A percentile compares a stretch with the other conserved stretches of the same genome.
Conservation (phyloP, 2,888 invertebrate species). For the Andrena dorsata region DNA sequence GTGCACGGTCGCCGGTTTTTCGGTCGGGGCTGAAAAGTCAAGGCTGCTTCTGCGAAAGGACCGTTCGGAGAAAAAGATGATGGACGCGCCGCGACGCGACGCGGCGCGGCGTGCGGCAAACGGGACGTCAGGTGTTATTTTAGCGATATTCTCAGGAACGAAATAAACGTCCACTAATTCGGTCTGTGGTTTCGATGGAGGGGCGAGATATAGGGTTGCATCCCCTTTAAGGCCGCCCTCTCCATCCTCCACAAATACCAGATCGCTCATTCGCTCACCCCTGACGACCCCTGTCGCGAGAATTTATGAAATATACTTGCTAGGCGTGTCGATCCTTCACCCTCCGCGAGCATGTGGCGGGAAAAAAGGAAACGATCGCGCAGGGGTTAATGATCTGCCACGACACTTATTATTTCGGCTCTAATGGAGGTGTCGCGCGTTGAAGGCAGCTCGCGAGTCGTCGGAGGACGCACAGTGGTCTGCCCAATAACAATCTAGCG, state of each 20-base stretch:
- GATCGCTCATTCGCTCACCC: slow-evolving; percentile 61
- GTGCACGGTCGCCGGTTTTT: slow-evolving; percentile 31
- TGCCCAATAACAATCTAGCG: no score
- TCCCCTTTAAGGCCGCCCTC: slow-evolving; percentile 67
- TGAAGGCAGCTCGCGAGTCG: no score
- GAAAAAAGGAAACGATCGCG: no score
- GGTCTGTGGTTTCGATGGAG: background rate
- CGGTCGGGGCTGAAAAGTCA: slow-evolving; percentile 60
- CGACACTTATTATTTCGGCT: no score
- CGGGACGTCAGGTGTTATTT: slow-evolving; percentile 6
- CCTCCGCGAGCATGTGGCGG: no score
- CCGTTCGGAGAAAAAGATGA: slow-evolving; percentile 55
- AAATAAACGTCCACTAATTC: background rate
- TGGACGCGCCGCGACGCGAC: background rate
- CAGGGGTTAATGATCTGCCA: background rate
- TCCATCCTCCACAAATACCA: slow-evolving; percentile 55
- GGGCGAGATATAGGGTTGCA: slow-evolving; percentile 47
- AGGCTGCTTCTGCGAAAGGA: slow-evolving; percentile 52
- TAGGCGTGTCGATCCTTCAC: slow-evolving; percentile 10
- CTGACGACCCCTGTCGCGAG: slow-evolving; percentile 34
- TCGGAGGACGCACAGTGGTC: no score
- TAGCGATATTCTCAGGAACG: background rate
- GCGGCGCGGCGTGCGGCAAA: background rate
- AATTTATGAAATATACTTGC: slow-evolving; percentile 54
- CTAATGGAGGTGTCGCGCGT: no score